These are phyloP conservation scores for Gracilinanus agilis DNA, from an alignment of 2,113 vertebrate species.

Conservation along the genomic window DNA sequence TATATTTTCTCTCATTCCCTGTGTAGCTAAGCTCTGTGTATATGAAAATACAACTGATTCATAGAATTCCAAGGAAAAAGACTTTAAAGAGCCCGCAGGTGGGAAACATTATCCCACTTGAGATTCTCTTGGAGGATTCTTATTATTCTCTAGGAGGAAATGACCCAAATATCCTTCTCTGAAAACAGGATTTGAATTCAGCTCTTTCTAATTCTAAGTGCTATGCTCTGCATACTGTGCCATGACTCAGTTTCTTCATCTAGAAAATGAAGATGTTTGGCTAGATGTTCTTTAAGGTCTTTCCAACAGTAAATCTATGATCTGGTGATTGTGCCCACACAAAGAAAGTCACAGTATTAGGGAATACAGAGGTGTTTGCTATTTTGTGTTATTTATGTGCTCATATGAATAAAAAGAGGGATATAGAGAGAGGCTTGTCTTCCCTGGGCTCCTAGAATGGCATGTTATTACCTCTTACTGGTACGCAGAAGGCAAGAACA, in stretches of 20 bases:
- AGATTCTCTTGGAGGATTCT: not conserved
- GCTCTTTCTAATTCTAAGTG: not conserved
- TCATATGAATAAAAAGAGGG: not conserved
- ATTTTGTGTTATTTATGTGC: not conserved
- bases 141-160: not conserved
- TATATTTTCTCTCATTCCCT: not conserved
- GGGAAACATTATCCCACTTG: not conserved
- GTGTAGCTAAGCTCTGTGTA: not conserved
- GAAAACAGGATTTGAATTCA: not conserved
- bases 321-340: not conserved
- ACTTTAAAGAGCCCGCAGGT: not conserved
- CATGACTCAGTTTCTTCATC: not conserved
- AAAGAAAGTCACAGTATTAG: not conserved
- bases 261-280: not conserved
- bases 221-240: not conserved
- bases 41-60: not conserved
- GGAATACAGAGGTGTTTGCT: not conserved
- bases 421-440: not conserved
- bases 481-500: not conserved
- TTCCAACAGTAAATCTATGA: not conserved
- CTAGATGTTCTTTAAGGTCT: not conserved
- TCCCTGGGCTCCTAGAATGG: not conserved
- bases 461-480: not conserved
- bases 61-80: not conserved
- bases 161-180: not conserved